These are phyloP conservation scores for Amorpha juglandis DNA, from an alignment of 2,888 invertebrate species.

Conservation along the genomic window DNA sequence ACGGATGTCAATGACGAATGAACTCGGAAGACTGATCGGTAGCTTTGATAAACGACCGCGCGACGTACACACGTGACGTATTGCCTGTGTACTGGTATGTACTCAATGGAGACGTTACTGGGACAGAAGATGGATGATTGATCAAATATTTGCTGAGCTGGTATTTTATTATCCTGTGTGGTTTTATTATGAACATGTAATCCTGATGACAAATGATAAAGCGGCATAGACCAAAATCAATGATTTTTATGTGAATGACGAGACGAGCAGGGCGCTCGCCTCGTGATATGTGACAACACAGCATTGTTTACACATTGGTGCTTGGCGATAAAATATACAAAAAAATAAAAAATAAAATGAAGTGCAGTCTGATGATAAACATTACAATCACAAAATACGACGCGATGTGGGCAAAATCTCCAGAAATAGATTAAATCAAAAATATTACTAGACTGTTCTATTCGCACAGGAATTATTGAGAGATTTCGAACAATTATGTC, in stretches of 20 bases:
- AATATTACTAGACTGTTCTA: too few relatives aligned
- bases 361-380: too few relatives aligned
- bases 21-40: slow-evolving; percentile 64
- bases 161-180: neutral
- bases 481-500: too few relatives aligned
- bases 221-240: too few relatives aligned
- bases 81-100: slow-evolving; percentile 6
- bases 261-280: neutral
- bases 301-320: too few relatives aligned
- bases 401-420: too few relatives aligned
- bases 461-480: too few relatives aligned
- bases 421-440: too few relatives aligned
- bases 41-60: slow-evolving; percentile 63
- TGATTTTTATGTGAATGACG: neutral
- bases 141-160: neutral
- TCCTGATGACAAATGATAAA: neutral
- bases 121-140: neutral
- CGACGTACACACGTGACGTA: slow-evolving; percentile 42
- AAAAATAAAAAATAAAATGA: too few relatives aligned
- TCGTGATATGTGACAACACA: too few relatives aligned
- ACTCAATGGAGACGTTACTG: neutral
- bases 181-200: neutral
- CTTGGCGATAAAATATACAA: too few relatives aligned
- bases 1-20: slow-evolving; percentile 60
- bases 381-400: too few relatives aligned